Conservation (phyloP, 2,113 vertebrate genomes). For the Promerops cafer region DNA sequence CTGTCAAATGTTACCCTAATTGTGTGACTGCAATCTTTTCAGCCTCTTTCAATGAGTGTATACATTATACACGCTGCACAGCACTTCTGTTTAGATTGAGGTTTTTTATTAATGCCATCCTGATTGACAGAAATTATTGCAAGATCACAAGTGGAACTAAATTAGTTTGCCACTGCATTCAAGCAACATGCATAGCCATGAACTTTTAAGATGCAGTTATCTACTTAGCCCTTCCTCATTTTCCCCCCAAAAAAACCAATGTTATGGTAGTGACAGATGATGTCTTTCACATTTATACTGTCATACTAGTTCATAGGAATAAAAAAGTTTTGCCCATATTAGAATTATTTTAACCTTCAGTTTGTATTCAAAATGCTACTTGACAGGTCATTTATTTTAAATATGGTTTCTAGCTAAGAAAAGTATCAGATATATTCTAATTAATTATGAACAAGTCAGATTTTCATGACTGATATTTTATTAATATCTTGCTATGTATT, state of each 20-base stretch:
- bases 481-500: slow-evolving; percentile 6
- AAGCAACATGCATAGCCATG: slow-evolving; percentile 12
- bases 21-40: slow-evolving; percentile 60
- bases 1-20: slow-evolving; percentile 51
- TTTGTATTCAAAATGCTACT: slow-evolving; percentile 6
- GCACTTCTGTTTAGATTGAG: slow-evolving; percentile 52
- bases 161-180: slow-evolving; percentile 38
- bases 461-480: slow-evolving; percentile 25
- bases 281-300: background rate
- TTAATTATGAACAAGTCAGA: slow-evolving; percentile 9
- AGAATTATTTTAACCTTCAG: background rate
- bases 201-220: slow-evolving; percentile 27
- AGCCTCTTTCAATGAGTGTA: slow-evolving; percentile 45
- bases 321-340: background rate
- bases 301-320: background rate
- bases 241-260: rapidly evolving
- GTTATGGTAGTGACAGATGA: background rate
- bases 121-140: slow-evolving; percentile 64
- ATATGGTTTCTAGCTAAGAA: background rate
- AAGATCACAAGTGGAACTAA: slow-evolving; percentile 53
- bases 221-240: background rate
- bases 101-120: slow-evolving; percentile 51
- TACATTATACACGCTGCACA: slow-evolving; percentile 52
- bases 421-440: background rate
- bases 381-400: slow-evolving; percentile 26